Evolutionary conservation across 2,113 vertebrate genomes (phyloP), one percentile per base, ranked within the genome.

Genomic region (Sprattus sprattus): DNA sequence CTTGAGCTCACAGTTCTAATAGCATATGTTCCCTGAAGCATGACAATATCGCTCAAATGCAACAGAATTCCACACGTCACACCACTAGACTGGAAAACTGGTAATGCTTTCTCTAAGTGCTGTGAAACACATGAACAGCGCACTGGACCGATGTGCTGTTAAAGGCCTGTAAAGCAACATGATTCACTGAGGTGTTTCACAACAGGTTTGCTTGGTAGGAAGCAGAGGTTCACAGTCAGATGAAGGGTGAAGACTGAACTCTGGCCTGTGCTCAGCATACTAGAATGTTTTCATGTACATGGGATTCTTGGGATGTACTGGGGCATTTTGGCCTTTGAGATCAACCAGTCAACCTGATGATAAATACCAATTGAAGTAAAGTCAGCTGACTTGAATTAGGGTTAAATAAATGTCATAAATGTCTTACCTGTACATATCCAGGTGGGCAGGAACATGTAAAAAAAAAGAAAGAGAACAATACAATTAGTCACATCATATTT

Each of bases 341-440:
- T 28, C 22, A 1, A 25, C 8, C n/a, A 67, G 2, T 39, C 39
- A 39, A 39, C 39, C 39, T 39, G 39, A 39, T 39, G 25, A 75
- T 75, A 32, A 75, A 75, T 25, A 25, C n/a, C 22, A n/a, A 9
- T n/a, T 3, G 1, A 64, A 64, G 5, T 25, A 25, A 2, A 6
- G n/a, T 20, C 4, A 64, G 60, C 60, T 64, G 60, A 7, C 60
- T 18, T 47, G 46, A 20, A 18, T 20, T 54, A 64, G 4, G 13
- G 15, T 32, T 4, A 28, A 28, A 39, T 9, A 75, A 39, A 78
- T 39, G 3, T 18, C 18, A 60, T 18, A 39, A 78, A 78, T n/a
- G 71, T 39, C 86, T 87, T 87, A 87, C 83, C 86, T 85, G 83
- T 78, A 28, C 25, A n/a, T 47, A 57, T n/a, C n/a, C 45, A 45